Evolutionary conservation across 2,113 vertebrate genomes (phyloP), one percentile per base, ranked within the genome.

Genomic region (Coptodon bakossiorum): DNA sequence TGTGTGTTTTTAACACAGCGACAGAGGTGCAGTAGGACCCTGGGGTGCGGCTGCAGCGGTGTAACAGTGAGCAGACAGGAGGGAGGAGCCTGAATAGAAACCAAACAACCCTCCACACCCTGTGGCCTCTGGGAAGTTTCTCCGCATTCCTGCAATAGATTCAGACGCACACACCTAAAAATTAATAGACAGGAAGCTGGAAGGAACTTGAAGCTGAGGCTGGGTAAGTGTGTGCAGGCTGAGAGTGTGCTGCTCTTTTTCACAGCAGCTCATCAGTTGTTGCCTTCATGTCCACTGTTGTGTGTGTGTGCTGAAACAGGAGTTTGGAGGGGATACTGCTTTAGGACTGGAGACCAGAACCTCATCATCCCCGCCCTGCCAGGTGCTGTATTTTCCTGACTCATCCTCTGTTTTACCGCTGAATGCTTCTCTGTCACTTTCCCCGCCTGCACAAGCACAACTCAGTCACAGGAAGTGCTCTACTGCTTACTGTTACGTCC

Each of bases 21-120:
- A 11, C 0, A 1, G 27, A 78, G 53, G 83, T 85, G 92, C 95
- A 92, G 57, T 96, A 96, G 96, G 96, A 97, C 96, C 96, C 94
- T 81, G 96, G 36, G 92, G 66, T 81, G 88, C 82, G 80, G 81
- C 38, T 19, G 81, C 43, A 43, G 19, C 57, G 24, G 57, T 43
- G 9, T 48, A 84, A 63, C 85, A 86, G 56, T 5, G 63, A 88
- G 56, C n/a, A 29, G 71, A 31, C 80, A 40, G 83, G 7, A 91
- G 81, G 94, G 94, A 92, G 94, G 94, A 93, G 94, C 66, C 80
- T 92, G 88, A 48, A 57, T 79, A 13, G 22, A 93, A 94, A 93
- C 91, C 84, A 90, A 91, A 86, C 88, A 93, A 76, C 38, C 56
- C 78, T 95, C 93, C 95, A 95, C 96, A 90, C 96, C 96, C 96